Conservation (phyloP, 2,113 vertebrate species). For the Etheostoma spectabile region DNA sequence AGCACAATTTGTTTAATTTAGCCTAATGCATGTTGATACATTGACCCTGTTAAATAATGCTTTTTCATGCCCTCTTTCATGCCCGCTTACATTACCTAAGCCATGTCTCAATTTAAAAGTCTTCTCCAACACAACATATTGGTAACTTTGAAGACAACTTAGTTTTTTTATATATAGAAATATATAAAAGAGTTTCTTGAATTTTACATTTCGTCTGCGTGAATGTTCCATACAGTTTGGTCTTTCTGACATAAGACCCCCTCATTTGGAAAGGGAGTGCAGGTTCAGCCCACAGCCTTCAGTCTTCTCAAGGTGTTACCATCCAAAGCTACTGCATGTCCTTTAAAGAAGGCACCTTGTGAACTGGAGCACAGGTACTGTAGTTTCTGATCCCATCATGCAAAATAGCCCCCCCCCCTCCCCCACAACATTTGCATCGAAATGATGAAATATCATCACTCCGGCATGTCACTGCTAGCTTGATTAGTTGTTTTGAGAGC, state of each 20-base stretch:
- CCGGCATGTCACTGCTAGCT: background rate
- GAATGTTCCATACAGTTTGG: background rate
- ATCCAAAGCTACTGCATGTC: background rate
- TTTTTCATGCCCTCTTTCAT: background rate
- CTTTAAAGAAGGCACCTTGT: background rate
- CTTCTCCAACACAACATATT: background rate
- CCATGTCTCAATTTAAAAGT: background rate
- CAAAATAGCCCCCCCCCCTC: background rate
- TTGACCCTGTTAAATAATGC: background rate
- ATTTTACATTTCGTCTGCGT: background rate
- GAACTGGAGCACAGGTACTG: background rate
- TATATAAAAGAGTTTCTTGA: no score
- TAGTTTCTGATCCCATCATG: background rate
- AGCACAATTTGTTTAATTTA: background rate
- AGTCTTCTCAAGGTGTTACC: background rate
- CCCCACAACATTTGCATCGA: background rate
- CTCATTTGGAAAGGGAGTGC: background rate
- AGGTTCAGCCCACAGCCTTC: background rate
- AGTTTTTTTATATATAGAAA: no score
- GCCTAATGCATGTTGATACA: slow-evolving; percentile 8
- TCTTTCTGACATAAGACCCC: background rate
- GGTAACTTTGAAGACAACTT: background rate
- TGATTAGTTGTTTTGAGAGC: slow-evolving; percentile 15
- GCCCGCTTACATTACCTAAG: no score
- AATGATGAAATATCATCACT: slow-evolving; percentile 4